Evolutionary conservation across 2,797 vertebrate genomes (phyloP).

Genomic region (Gymnoscopelus microlampas): DNA sequence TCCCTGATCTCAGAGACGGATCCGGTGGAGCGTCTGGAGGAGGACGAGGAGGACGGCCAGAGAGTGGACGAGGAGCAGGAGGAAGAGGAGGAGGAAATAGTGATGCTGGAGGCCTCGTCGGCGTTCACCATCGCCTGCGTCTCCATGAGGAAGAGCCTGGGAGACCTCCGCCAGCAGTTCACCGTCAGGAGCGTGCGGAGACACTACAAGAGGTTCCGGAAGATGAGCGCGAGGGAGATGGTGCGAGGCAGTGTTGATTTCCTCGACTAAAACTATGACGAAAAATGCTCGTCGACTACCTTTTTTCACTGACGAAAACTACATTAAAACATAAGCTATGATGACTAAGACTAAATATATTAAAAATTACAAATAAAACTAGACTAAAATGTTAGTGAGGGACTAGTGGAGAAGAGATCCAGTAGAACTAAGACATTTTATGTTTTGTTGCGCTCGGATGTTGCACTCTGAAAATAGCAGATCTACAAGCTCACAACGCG

Average conservation of each 20-base stretch:
- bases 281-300: no score
- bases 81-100: conserved; percentile 82
- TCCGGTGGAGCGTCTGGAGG: conserved; percentile 85
- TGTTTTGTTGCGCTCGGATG: no score
- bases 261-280: no score
- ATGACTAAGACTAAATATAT: no score
- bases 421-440: no score
- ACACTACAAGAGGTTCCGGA: conserved; percentile 89
- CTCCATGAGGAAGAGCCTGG: conserved; percentile 86
- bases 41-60: conserved; percentile 85
- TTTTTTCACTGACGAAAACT: no score
- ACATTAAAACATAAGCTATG: no score
- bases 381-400: no score
- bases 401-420: no score
- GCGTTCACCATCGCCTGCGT: conserved; percentile 91
- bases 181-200: conserved; percentile 90
- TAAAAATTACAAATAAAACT: no score
- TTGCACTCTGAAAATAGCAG: no score
- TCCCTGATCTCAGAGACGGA: conserved; percentile 97
- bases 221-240: conserved; percentile 92
- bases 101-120: conserved; percentile 87
- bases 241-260: conserved; percentile 73
- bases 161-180: conserved; percentile 84
- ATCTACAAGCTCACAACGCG: no score
- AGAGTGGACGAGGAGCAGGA: conserved; percentile 79